Conservation (phyloP, 2,113 vertebrate species). For the Alethe castanea region DNA sequence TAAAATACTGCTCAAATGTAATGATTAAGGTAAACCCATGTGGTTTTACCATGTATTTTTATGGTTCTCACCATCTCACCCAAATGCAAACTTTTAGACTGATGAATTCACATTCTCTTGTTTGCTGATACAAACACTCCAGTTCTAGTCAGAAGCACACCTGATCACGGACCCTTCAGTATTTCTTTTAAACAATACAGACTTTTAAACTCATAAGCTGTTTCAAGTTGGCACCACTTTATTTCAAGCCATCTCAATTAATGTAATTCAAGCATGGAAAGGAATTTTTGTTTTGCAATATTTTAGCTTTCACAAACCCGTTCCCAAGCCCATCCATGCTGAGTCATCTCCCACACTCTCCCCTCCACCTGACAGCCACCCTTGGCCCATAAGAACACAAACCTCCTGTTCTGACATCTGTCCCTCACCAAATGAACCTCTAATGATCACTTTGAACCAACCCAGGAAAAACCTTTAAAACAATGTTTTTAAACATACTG, state of each 20-base stretch:
- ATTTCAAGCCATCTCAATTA: not conserved
- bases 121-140: not conserved
- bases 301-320: not conserved
- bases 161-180: not conserved
- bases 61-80: not conserved
- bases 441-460: not conserved
- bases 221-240: not conserved
- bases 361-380: accelerated
- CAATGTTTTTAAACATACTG: not conserved
- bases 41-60: not conserved
- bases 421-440: not conserved
- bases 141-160: not conserved
- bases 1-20: not conserved
- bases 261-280: not conserved
- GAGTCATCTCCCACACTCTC: not conserved
- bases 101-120: not conserved
- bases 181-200: not conserved
- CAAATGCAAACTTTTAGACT: not conserved
- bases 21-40: not conserved
- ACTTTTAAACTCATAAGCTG: not conserved
- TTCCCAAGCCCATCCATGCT: not conserved
- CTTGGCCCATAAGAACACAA: not conserved
- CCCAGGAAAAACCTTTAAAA: not conserved
- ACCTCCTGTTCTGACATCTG: not conserved
- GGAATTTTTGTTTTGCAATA: not conserved